Percentiles rank a stretch among this genome's conserved stretches.
These are phyloP conservation scores for Zhuqinia jingwanae DNA, from an alignment of 2,888 invertebrate genomes.

Conservation along the genomic window DNA sequence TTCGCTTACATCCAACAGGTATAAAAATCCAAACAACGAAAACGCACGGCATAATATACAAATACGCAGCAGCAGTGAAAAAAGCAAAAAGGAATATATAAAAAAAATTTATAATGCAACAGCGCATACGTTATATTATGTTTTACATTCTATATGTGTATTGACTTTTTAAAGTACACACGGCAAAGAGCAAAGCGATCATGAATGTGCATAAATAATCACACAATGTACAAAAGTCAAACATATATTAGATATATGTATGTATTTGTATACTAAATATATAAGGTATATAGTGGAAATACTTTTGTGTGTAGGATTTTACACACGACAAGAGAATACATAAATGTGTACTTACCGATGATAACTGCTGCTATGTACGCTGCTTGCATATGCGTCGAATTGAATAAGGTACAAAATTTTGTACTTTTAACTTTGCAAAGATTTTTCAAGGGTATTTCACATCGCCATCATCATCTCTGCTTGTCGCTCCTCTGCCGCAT, in stretches of 20 bases:
- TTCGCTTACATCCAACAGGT: constrained; percentile 38
- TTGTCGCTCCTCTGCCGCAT: constrained; percentile 35
- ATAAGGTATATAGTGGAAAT: constrained; percentile 19
- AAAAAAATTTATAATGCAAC: constrained; percentile 33
- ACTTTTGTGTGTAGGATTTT: constrained; percentile 34
- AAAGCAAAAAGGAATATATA: background rate
- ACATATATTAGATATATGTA: background rate
- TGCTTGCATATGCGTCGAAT: background rate
- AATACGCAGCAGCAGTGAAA: constrained; percentile 2
- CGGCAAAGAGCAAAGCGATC: constrained; percentile 50
- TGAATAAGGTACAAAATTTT: constrained; percentile 58
- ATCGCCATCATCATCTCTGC: constrained; percentile 30
- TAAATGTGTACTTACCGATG: background rate
- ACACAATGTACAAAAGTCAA: constrained; percentile 8
- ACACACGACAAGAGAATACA: background rate
- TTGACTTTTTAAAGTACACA: constrained; percentile 3
- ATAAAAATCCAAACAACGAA: constrained; percentile 30
- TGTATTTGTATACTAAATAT: too few species aligned
- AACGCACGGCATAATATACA: background rate
- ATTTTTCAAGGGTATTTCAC: constrained; percentile 72
- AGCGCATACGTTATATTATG: background rate
- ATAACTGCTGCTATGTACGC: too few species aligned
- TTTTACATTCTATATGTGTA: background rate
- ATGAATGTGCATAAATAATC: constrained; percentile 71
- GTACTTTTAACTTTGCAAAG: constrained; percentile 70